phyloP scores from a whole-genome alignment of 2,113 vertebrate species.

The Ardeotis arabs region DNA sequence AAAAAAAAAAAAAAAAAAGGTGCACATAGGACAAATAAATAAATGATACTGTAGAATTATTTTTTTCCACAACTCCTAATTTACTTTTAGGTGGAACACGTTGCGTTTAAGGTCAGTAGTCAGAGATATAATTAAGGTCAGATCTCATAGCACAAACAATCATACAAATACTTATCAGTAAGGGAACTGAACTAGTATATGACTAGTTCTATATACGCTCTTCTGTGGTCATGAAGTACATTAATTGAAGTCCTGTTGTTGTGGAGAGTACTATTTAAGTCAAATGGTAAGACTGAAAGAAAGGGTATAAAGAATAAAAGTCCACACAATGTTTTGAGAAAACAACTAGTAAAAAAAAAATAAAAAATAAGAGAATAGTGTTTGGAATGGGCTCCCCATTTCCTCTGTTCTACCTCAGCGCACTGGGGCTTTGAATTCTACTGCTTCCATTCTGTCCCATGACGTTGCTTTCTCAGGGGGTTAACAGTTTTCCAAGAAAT shows the following conservation, averaged over 20 bases:
- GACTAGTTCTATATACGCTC: background rate
- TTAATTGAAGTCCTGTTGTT: background rate
- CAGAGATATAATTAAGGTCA: background rate
- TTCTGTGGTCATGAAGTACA: background rate
- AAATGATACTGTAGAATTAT: background rate
- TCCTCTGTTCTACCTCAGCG: background rate
- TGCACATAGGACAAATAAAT: background rate
- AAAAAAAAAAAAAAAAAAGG: background rate
- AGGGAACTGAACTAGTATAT: background rate
- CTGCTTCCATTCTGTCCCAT: background rate
- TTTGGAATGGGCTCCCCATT: background rate
- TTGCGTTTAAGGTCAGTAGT: background rate
- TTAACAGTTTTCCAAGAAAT: background rate
- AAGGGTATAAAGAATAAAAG: background rate
- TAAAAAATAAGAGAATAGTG: fast-evolving
- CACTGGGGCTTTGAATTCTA: background rate
- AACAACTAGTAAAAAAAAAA: background rate
- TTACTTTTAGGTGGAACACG: background rate
- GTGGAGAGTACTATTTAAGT: background rate
- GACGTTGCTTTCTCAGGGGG: background rate
- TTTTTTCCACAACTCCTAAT: background rate
- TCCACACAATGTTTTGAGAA: background rate
- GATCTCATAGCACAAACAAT: background rate
- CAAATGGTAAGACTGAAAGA: background rate
- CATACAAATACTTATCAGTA: background rate